Evolutionary conservation across 2,888 invertebrate species (phyloP).

Genomic region (Didymodactylos carnosus): DNA sequence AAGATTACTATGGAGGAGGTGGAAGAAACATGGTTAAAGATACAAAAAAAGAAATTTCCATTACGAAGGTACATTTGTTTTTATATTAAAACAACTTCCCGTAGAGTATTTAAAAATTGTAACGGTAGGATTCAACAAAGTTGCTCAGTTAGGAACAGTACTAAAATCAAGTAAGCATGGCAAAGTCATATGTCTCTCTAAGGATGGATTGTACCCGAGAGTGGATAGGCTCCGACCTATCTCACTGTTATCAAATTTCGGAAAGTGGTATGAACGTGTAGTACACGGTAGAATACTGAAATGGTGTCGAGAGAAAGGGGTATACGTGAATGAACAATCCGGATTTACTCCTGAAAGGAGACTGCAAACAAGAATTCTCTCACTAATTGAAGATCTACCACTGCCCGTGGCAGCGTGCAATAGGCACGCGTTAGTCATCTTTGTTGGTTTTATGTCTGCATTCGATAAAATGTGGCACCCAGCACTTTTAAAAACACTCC

Average conservation of each 20-base stretch:
- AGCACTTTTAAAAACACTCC: background rate
- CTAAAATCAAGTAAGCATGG: background rate
- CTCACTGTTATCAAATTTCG: background rate
- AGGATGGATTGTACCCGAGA: background rate
- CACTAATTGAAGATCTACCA: background rate
- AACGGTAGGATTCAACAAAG: background rate
- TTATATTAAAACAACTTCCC: background rate
- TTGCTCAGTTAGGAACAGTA: background rate
- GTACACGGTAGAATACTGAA: background rate
- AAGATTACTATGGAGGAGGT: background rate
- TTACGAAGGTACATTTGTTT: background rate
- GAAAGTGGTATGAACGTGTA: background rate
- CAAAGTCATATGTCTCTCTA: background rate
- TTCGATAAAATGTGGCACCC: background rate
- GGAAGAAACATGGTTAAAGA: background rate
- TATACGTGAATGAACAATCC: background rate
- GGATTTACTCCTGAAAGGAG: background rate
- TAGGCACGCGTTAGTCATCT: background rate
- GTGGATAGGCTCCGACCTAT: background rate
- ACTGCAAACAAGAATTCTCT: background rate
- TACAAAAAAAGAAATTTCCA: background rate
- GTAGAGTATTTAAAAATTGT: background rate
- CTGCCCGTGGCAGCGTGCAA: background rate
- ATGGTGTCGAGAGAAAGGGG: background rate
- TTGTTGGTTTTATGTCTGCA: background rate